Evolutionary conservation across 2,113 vertebrate species (phyloP), one percentile per base, ranked within the genome.

Genomic region (Silurus meridionalis): DNA sequence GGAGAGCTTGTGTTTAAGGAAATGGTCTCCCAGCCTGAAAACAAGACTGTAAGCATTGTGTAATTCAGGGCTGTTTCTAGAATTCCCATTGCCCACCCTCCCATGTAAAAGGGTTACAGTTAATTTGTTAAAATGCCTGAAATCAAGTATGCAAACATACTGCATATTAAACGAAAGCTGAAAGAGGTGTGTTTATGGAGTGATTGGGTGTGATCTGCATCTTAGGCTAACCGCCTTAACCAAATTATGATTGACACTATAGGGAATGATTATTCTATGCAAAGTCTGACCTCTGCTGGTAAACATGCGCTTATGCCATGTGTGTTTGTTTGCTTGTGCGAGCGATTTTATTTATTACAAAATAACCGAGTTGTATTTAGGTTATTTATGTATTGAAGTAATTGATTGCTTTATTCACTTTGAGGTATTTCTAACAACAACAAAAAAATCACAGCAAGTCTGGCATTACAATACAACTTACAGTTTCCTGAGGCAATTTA

Each of bases 1-100:
- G 86, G n/a, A 0, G 69, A 92, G 6, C 84, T 94, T 8, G 13
- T 94, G 11, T 94, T 95, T 71, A 88, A 83, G 10, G 77, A 85
- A 2, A 0, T 0, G 14, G 8, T 9, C 67, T 69, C 84, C 0
- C 25, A 37, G 4, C 28, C 57, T 3, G 25, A 14, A 4, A 14
- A 55, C 48, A 46, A 79, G 17, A 89, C 87, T 91, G 94, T 93
- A 88, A 64, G n/a, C n/a, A 5, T 52, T 63, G 17, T 23, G 21
- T 58, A 58, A 15, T 37, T 37, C 37, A 37, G 1, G 37, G 37
- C 37, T 3, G 28, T 37, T 37, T 37, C 28, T 37, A 37, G 28
- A 37, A 37, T 2, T 2, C 28, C 28, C 28, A n/a, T 37, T 37
- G 1, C 28, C 28, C 28, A 1, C 28, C 28, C 28, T 37, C 28